phyloP scores from a whole-genome alignment of 2,797 vertebrate species.

The Pipistrellus pygmaeus region DNA sequence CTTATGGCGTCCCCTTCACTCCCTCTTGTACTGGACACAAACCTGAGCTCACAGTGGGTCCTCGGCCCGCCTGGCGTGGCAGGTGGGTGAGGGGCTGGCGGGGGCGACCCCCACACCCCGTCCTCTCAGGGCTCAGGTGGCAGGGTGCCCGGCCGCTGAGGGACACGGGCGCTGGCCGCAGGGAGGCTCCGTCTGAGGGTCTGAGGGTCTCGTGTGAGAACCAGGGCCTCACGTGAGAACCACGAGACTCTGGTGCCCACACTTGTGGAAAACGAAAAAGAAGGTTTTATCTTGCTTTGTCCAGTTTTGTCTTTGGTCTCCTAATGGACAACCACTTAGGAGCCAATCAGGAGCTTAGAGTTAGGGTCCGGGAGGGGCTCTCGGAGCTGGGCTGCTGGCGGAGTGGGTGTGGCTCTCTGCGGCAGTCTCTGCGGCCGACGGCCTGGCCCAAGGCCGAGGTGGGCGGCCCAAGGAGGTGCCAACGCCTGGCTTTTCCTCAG shows the following conservation, averaged over 20 bases:
- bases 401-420: fast-evolving
- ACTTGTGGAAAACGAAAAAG: not conserved
- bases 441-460: not conserved
- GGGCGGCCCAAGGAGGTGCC: not conserved
- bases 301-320: not conserved
- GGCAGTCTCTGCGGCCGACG: not conserved
- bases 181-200: not conserved
- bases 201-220: not conserved
- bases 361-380: not conserved
- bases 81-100: not conserved
- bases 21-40: slow-evolving; percentile 77
- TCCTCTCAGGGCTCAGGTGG: no score
- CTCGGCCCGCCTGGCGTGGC: slow-evolving; percentile 75
- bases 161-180: slow-evolving; percentile 56
- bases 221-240: not conserved
- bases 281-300: slow-evolving; percentile 14
- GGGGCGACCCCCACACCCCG: no score
- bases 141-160: slow-evolving; percentile 82
- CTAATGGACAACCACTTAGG: not conserved
- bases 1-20: slow-evolving; percentile 60
- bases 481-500: not conserved
- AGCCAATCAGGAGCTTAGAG: not conserved
- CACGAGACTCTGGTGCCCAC: not conserved
- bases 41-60: slow-evolving; percentile 83
- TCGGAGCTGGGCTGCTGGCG: not conserved